Base-by-base conservation (phyloP, 2,888 invertebrate genomes). In the Therioaphis trifolii region DNA sequence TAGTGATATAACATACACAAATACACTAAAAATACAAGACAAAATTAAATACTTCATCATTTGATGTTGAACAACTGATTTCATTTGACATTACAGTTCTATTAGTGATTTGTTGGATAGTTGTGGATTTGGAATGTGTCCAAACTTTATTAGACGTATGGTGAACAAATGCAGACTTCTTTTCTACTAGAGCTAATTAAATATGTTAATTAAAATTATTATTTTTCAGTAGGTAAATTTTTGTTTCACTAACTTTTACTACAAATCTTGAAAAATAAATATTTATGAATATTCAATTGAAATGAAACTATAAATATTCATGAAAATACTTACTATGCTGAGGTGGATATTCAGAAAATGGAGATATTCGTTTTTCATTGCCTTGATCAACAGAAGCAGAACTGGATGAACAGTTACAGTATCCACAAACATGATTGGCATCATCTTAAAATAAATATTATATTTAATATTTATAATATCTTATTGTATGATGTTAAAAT, bases 351-450 rank as follows among this genome's bases (percentile, higher is more conserved):
- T 82, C 82, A 12, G 82, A 82, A 74, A 82, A 82, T 40, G 82
- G 82, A 15, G 82, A 82, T 63, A 82, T 82, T 63, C 72, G 61
- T 66, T 82, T 82, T 82, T 82, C 82, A 63, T 82, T 82, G n/a
- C 74, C 63, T 74, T 82, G 82, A 4, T 82, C 82, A 12, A 82
- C 72, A 21, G 82, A 82, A 7, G 82, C 63, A 40, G 82, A 82
- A 82, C 82, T 82, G n/a, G 82, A 82, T 74, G 82, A 82, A 82
- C 82, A 82, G 27, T 82, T 82, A 52, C 82, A 82, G 74, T 82
- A 82, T 4, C 77, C 84, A 84, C 84, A 75, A n/a, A 84, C 35
- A 79, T 84, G 84, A 78, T 78, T 84, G 52, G 14, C 27, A 69
- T 84, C 76, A 84, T 76, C 84, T 84, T 40, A 21, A 66, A 74